Evolutionary conservation across 2,797 vertebrate genomes (phyloP).

Genomic region (Chaunax sp.): DNA sequence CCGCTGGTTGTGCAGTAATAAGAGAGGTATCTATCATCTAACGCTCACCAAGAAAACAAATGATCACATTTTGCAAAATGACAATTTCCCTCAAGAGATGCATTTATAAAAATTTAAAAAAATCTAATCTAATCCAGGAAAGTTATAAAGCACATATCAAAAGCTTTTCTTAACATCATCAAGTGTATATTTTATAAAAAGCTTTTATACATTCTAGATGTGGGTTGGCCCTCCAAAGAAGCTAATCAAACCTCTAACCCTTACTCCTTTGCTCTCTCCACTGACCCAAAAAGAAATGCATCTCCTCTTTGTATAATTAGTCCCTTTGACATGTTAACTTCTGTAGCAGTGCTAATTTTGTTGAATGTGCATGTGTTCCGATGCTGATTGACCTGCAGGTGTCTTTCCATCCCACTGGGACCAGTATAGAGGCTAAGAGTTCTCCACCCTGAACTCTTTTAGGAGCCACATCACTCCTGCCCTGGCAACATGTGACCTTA

Average conservation of each 20-base stretch:
- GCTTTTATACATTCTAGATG: conserved; percentile 15
- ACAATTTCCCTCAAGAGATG: neutral
- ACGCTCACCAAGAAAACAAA: neutral
- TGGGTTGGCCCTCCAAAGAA: conserved; percentile 14
- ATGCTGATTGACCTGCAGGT: conserved; percentile 71
- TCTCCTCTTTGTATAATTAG: conserved; percentile 13
- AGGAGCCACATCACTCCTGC: conserved; percentile 49
- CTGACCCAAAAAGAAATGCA: conserved; percentile 40
- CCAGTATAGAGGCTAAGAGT: conserved; percentile 43
- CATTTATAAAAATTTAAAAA: neutral
- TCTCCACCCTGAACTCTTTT: conserved; percentile 52
- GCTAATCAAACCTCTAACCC: conserved; percentile 11
- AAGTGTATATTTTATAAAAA: too few species aligned
- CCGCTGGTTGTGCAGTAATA: neutral
- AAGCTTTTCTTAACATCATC: too few species aligned
- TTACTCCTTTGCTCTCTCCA: conserved; percentile 5
- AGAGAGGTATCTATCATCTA: neutral
- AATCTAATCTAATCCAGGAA: neutral
- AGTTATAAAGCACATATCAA: too few species aligned
- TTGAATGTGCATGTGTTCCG: conserved; percentile 58
- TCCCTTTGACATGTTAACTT: conserved; percentile 22
- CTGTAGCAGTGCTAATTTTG: conserved; percentile 50
- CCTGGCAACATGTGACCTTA: conserved; percentile 67
- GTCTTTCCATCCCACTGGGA: conserved; percentile 56
- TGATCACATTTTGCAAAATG: neutral